These are phyloP conservation scores for Odobenus rosmarus DNA, from an alignment of 2,113 vertebrate species.

Conservation along the genomic window DNA sequence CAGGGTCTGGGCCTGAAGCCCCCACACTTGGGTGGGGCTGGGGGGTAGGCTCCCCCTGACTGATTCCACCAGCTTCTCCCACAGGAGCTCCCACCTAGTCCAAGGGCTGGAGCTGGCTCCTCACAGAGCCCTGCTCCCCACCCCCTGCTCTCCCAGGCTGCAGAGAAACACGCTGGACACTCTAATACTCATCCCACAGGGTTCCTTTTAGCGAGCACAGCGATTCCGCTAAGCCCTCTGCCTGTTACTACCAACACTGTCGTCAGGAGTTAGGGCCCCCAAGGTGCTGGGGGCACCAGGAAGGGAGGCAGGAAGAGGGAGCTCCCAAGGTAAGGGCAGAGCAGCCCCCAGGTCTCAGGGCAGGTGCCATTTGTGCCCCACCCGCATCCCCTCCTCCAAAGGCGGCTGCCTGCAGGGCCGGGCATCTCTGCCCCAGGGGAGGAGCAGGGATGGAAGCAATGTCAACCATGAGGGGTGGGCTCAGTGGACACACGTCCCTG, in stretches of 20 bases:
- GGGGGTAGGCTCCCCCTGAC: background rate
- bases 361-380: too few species aligned
- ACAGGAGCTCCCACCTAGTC: background rate
- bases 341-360: fast-evolving
- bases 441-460: fast-evolving
- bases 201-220: background rate
- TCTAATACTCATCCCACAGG: background rate
- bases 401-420: fast-evolving
- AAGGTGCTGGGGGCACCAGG: background rate
- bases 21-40: fast-evolving
- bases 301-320: too few species aligned
- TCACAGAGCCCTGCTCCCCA: fast-evolving
- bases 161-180: background rate
- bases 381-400: fast-evolving
- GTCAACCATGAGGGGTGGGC: too few species aligned
- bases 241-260: background rate
- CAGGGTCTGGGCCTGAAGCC: background rate
- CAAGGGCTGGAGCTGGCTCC: background rate
- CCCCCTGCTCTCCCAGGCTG: background rate
- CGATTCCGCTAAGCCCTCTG: background rate
- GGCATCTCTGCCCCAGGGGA: too few species aligned
- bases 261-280: too few species aligned
- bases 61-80: background rate
- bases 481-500: background rate
- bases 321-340: too few species aligned